Base-by-base conservation (phyloP, 2,888 invertebrate genomes). In the Cantharis flavilabris region DNA sequence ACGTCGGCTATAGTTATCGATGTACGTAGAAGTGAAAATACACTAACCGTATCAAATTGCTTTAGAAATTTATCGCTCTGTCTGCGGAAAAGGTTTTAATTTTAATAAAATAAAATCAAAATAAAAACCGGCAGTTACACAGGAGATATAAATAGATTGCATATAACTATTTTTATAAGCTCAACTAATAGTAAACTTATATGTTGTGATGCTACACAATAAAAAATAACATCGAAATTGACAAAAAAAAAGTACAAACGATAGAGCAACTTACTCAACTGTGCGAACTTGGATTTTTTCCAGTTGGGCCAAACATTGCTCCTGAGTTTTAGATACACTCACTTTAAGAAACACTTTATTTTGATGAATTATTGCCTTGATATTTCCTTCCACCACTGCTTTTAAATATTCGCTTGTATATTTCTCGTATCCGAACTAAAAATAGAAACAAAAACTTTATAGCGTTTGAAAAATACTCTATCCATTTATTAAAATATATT, bases 401-500 rank as follows among this genome's bases (percentile, higher is more conserved):
- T 70, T 92, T 90, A 82, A 92, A 89, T 65, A 89, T 86, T 30
- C 85, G 79, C 10, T 91, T 86, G 82, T 91, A 90, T 77, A 92
- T 78, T 81, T 86, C 86, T 84, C 83, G 72, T 85, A 86, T 64
- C 83, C 85, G 71, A 85, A 83, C 87, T 87, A 81, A 16, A 86
- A 86, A 70, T 65, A 75, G 74, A 76, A 73, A 13, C 20, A 67
- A 18, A 9, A 23, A 67, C n/a, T 13, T 67, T n/a, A 67, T 23
- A 67, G 49, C 9, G 9, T 49, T n/a, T n/a, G 49, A 49, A 49
- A 49, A 49, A n/a, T 49, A 49, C n/a, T 49, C n/a, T n/a, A 49
- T 49, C n/a, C n/a, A 49, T 49, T 49, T 49, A 49, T 49, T 49
- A 49, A 49, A 49, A 49, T 49, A 7, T 49, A 49, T 49, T 49